Conservation (phyloP, 2,797 vertebrate genomes). For the Acomys russatus region DNA sequence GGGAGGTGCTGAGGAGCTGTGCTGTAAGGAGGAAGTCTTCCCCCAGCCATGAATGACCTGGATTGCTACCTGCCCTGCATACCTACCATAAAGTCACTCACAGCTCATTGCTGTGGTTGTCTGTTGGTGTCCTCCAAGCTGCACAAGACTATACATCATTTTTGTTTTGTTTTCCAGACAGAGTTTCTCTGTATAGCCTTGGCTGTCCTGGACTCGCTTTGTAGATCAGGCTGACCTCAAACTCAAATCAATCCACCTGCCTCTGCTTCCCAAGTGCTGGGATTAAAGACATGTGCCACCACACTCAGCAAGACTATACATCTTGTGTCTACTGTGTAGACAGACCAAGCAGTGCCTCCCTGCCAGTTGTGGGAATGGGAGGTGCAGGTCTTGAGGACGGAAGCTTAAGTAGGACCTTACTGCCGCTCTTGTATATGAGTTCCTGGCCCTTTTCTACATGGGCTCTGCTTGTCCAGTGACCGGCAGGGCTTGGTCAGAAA, state of each 20-base stretch:
- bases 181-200: no score
- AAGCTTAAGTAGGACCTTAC: not conserved
- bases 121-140: not conserved
- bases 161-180: no score
- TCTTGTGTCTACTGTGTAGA: not conserved
- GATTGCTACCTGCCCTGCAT: not conserved
- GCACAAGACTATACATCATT: not conserved
- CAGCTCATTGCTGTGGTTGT: not conserved
- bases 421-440: not conserved
- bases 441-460: not conserved
- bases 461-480: no score
- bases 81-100: not conserved
- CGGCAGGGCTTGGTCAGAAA: not conserved
- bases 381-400: not conserved
- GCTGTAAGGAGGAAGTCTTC: not conserved
- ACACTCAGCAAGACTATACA: not conserved
- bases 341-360: not conserved
- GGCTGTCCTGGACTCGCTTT: no score
- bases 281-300: no score
- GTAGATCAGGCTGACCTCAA: no score
- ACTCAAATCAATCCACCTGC: no score
- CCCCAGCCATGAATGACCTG: not conserved
- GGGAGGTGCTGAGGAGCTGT: not conserved
- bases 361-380: not conserved
- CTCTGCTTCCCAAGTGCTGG: no score